These are phyloP conservation scores for Nothobranchius kuhntae DNA, from an alignment of 2,113 vertebrate species.

Conservation along the genomic window DNA sequence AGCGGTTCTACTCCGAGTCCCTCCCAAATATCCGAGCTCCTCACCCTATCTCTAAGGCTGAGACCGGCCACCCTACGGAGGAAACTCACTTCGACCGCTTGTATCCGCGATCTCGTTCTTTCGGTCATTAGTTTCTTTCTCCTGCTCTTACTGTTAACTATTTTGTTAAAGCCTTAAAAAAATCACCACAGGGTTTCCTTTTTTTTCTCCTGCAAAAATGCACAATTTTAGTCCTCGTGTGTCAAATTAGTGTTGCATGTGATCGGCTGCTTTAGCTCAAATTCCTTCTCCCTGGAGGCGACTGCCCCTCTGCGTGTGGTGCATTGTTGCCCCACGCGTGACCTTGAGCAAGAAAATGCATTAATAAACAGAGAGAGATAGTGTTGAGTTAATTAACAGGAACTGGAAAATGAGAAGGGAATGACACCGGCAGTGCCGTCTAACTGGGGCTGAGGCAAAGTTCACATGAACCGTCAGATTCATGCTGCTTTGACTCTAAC, in stretches of 20 bases:
- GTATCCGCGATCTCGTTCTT: too few species aligned
- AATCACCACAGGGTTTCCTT: too few species aligned
- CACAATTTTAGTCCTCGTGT: slow-evolving; percentile 40
- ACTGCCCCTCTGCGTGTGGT: neutral
- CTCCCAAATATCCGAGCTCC: too few species aligned
- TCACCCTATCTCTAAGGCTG: too few species aligned
- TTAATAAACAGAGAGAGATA: neutral
- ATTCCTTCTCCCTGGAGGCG: slow-evolving; percentile 14
- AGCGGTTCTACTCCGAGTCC: too few species aligned
- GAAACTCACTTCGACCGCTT: too few species aligned
- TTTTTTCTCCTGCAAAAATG: slow-evolving; percentile 37
- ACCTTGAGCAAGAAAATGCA: neutral
- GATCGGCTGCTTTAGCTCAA: slow-evolving; percentile 33
- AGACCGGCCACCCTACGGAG: too few species aligned
- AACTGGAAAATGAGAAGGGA: slow-evolving; percentile 28
- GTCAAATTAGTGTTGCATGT: slow-evolving; percentile 32
- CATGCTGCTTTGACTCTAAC: neutral
- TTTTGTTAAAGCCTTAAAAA: too few species aligned
- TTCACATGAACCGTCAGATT: slow-evolving; percentile 29
- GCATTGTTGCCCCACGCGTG: slow-evolving; percentile 14
- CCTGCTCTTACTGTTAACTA: too few species aligned
- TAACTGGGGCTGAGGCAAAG: slow-evolving; percentile 28
- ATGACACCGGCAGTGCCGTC: slow-evolving; percentile 1
- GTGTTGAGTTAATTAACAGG: slow-evolving; percentile 41
- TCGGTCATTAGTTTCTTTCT: too few species aligned